Evolutionary conservation across 2,113 vertebrate genomes (phyloP), one percentile per base, ranked within the genome.

Genomic region (Pongo abelii): DNA sequence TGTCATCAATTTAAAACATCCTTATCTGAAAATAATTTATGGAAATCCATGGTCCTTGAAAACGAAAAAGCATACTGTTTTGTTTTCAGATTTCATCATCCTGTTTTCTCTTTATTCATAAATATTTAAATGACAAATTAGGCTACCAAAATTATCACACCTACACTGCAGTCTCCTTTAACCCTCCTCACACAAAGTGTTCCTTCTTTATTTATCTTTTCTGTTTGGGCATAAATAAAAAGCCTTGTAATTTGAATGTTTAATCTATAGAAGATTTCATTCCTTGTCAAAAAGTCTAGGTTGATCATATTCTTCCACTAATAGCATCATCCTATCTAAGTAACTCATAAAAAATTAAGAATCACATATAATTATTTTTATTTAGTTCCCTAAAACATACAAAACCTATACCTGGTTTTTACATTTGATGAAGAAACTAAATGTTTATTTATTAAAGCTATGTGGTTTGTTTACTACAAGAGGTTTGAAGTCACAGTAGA

Each of bases 1-100:
- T 91, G 40, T 81, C 77, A 97, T 96, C 85, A 84, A 18, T 59
- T 93, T 91, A 83, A 95, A 97, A 78, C 30, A 81, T 85, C 13
- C 85, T 94, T 67, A 48, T 79, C 48, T 91, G 88, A 89, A 97
- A 96, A 88, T 89, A 92, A 95, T 83, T 88, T 67, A 57, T 81
- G 72, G 52, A 88, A 78, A 86, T 46, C 88, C 52, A 84, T 18
- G 10, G 43, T 75, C 52, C 81, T 93, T 70, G 94, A 92, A 96
- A 94, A 69, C 78, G 22, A 75, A 92, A 92, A 55, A 14, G 27
- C 16, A 50, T 9, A 84, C 17, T 9, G 23, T 84, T 57, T 27
- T 88, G 17, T 91, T 90, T 92, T 81, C 32, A 78, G 20, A 40
- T 57, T 91, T 43, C 57, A 43, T 77, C 69, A 35, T 20, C 59